A percentile compares a stretch with the other conserved stretches of the same genome.
These are phyloP conservation scores for Amblyteles armatorius DNA, from an alignment of 2,888 invertebrate species.

Conservation along the genomic window DNA sequence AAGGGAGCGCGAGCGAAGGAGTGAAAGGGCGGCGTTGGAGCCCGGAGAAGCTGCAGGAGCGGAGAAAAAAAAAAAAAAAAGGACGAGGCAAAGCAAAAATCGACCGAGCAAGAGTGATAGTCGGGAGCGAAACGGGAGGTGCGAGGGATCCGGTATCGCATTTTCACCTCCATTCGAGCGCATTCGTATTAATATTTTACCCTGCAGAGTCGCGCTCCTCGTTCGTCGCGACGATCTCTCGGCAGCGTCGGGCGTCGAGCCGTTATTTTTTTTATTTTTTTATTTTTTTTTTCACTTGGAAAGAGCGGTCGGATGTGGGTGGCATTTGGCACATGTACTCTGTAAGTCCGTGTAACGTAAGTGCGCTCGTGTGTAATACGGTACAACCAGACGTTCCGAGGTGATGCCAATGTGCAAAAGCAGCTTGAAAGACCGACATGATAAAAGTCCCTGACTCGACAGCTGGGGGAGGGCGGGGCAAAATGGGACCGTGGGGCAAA, in stretches of 20 bases:
- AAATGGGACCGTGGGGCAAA: too few relatives aligned
- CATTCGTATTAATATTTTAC: slow-evolving; percentile 81
- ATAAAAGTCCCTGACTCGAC: slow-evolving; percentile 31
- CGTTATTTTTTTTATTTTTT: slow-evolving; percentile 9
- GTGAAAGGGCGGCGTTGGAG: slow-evolving; percentile 26
- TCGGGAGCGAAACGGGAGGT: slow-evolving; percentile 24
- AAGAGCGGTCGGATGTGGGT: slow-evolving; percentile 39
- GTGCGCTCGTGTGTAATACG: slow-evolving; percentile 28
- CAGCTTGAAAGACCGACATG: slow-evolving; percentile 44
- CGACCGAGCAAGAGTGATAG: slow-evolving; percentile 43
- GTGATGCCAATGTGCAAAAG: slow-evolving; percentile 15
- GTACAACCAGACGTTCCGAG: slow-evolving; percentile 21
- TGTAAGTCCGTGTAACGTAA: not conserved
- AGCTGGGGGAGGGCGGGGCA: too few relatives aligned
- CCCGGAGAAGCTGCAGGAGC: slow-evolving; percentile 34
- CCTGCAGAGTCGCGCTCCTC: slow-evolving; percentile 59
- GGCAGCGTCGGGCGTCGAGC: slow-evolving; percentile 33
- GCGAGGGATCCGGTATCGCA: slow-evolving; percentile 75
- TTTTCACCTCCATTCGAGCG: slow-evolving; percentile 78
- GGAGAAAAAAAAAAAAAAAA: slow-evolving; percentile 38
- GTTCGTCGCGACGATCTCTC: slow-evolving; percentile 39
- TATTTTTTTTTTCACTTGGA: slow-evolving; percentile 39
- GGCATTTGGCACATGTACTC: not conserved
- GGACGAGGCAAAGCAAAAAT: slow-evolving; percentile 62
- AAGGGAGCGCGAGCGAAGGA: slow-evolving; percentile 28